Evolutionary conservation across 2,797 vertebrate species (phyloP), one percentile per base, ranked within the genome.

Genomic region (Mus caroli): DNA sequence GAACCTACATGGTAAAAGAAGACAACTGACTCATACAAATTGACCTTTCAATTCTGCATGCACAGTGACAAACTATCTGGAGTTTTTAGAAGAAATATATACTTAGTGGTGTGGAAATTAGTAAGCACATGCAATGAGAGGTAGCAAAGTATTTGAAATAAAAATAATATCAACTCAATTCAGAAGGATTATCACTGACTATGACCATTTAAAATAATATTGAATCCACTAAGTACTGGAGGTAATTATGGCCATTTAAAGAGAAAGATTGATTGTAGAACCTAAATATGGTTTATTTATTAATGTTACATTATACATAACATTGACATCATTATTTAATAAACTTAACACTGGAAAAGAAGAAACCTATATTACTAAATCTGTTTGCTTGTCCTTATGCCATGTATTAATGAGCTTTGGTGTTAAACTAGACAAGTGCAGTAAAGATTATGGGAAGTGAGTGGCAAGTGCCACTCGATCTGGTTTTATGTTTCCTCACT

Each of bases 321-420:
- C 34, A 83, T 80, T n/a, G 54, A 60, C 17, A 62, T 50, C 60
- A 92, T 60, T 31, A 54, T 40, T 88, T 79, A 84, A 56, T 54
- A 22, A 31, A 86, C 73, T 31, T 82, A 93, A 67, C 69, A 88
- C 24, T 64, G 31, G n/a, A 93, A 82, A 78, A 71, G 50, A 73
- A 76, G 34, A 87, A 73, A 78, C 13, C 14, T 24, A n/a, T 12
- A 64, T 79, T 71, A 37, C 10, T 89, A 86, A 91, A 62, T 77
- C 46, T 64, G 34, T 26, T 14, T 54, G 34, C 1, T 43, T 62
- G 77, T 78, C 11, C 56, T 52, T 6, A 8, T 62, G 19, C 26
- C 20, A 43, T 69, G 31, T 54, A 12, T 60, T 75, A 79, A 73
- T 40, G 40, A 43, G 6, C 73, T 87, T 67, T 78, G 4, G 0